Conservation (phyloP, 2,797 vertebrate genomes). For the Smutsia temminckii region DNA sequence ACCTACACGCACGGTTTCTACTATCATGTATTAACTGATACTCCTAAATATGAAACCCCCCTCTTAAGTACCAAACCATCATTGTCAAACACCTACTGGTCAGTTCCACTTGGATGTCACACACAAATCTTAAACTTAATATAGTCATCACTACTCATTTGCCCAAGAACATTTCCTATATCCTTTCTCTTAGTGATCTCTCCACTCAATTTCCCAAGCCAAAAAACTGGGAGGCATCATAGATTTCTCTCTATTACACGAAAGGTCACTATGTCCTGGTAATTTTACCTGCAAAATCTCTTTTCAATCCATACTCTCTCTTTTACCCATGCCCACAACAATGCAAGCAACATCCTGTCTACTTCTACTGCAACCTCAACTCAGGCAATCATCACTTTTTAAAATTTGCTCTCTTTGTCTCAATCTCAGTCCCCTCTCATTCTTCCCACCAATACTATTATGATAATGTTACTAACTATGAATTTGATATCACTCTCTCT, state of each 20-base stretch:
- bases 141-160: background rate
- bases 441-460: background rate
- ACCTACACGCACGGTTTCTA: background rate
- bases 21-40: background rate
- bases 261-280: background rate
- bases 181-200: background rate
- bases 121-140: conserved; percentile 4
- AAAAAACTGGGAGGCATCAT: background rate
- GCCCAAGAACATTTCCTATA: background rate
- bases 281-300: conserved; percentile 19
- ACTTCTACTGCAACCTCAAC: background rate
- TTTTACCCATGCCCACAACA: background rate
- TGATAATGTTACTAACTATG: background rate
- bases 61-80: background rate
- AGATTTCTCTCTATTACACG: background rate
- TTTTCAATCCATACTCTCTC: background rate
- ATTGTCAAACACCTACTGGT: conserved; percentile 15
- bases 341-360: background rate
- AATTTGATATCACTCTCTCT: background rate
- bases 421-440: conserved; percentile 2
- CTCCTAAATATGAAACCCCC: background rate
- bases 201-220: background rate
- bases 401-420: background rate
- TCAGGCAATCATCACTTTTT: background rate
- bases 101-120: conserved; percentile 5